These are phyloP conservation scores for Conger conger DNA, from an alignment of 2,113 vertebrate species.

Conservation along the genomic window DNA sequence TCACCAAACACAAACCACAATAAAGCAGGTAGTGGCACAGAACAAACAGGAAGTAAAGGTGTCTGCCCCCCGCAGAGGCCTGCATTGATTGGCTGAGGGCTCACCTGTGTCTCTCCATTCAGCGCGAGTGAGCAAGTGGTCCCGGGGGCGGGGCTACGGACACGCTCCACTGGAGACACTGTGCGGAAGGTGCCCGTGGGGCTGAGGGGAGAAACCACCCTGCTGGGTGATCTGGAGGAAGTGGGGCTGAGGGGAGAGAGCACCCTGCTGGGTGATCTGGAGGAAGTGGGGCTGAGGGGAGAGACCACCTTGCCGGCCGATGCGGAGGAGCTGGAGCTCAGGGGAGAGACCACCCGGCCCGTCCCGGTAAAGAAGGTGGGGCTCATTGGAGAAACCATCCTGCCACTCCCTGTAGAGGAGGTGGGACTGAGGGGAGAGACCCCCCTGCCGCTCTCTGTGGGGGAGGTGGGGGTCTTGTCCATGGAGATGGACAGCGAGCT, in stretches of 20 bases:
- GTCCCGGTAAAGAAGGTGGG: neutral
- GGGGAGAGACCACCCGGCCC: too few relatives aligned
- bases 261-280: neutral
- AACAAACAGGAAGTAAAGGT: neutral
- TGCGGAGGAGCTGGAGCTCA: too few relatives aligned
- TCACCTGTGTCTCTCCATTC: slow-evolving; percentile 47
- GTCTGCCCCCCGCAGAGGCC: neutral
- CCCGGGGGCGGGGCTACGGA: neutral
- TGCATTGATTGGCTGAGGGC: neutral
- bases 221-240: slow-evolving; percentile 36
- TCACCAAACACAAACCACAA: slow-evolving; percentile 1
- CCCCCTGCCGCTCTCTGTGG: slow-evolving; percentile 34
- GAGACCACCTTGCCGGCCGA: neutral
- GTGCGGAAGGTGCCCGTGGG: slow-evolving; percentile 48
- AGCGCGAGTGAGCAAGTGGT: slow-evolving; percentile 39
- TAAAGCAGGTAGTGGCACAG: neutral
- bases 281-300: neutral
- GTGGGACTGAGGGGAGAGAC: slow-evolving; percentile 51
- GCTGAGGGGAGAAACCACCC: slow-evolving; percentile 53
- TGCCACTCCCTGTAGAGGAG: slow-evolving; percentile 37
- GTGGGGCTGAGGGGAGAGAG: slow-evolving; percentile 27
- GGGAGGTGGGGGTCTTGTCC: slow-evolving; percentile 54
- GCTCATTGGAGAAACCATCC: slow-evolving; percentile 42
- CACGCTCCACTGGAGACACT: slow-evolving; percentile 26
- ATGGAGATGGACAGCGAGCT: slow-evolving; percentile 71